Evolutionary conservation across 1,140 invertebrate species (phyloP).

Genomic region (Acyrthosiphon pisum): DNA sequence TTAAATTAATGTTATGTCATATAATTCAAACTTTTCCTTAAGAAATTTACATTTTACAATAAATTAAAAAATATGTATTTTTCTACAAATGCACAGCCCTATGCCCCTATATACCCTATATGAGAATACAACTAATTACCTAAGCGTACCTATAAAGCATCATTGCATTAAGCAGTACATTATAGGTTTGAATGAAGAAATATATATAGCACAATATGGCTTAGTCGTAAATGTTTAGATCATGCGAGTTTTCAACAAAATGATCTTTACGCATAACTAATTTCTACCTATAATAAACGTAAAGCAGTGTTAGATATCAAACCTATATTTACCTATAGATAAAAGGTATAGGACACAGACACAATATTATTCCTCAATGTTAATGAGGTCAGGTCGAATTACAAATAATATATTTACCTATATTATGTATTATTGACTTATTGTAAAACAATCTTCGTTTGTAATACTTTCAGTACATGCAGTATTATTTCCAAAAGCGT

Average conservation of each 20-base stretch:
- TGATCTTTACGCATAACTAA: not conserved
- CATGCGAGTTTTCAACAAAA: not conserved
- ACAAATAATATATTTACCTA: not conserved
- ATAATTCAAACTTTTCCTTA: too few species aligned
- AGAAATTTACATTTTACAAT: too few species aligned
- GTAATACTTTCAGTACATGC: not conserved
- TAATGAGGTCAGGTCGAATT: not conserved
- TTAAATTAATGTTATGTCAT: too few species aligned
- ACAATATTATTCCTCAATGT: constrained; percentile 30
- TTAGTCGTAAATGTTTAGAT: too few species aligned
- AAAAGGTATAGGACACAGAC: not conserved
- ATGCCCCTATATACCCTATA: too few species aligned
- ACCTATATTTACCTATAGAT: not conserved
- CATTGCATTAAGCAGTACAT: too few species aligned
- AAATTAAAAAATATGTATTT: too few species aligned
- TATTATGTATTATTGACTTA: not conserved
- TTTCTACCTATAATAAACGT: not conserved
- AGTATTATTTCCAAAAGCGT: not conserved
- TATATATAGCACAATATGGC: too few species aligned
- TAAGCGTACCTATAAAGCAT: too few species aligned
- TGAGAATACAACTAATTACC: too few species aligned
- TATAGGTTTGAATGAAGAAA: too few species aligned
- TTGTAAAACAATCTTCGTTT: not conserved
- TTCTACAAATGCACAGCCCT: too few species aligned
- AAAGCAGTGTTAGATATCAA: not conserved